A percentile compares a stretch with the other conserved stretches of the same genome.
phyloP scores from a whole-genome alignment of 2,113 vertebrate species.

The Catagonus wagneri region DNA sequence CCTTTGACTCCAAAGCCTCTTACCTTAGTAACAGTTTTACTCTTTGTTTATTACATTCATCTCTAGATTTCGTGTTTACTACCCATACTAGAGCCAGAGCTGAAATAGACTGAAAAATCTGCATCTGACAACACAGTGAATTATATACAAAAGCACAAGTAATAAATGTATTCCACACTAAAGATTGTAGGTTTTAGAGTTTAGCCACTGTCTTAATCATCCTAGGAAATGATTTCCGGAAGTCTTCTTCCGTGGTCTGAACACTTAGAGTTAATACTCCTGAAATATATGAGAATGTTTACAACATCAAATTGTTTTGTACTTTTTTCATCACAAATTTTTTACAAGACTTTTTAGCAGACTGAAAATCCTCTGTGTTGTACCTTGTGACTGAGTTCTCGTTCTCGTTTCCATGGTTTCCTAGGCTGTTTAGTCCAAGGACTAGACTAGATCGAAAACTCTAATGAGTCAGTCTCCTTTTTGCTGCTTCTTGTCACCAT shows the following conservation, averaged over 20 bases:
- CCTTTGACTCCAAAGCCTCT: background rate
- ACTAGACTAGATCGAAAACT: background rate
- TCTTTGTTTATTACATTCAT: background rate
- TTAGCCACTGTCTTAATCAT: background rate
- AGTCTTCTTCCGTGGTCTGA: background rate
- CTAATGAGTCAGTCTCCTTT: background rate
- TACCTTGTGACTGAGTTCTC: background rate
- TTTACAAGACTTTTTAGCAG: constrained; percentile 5
- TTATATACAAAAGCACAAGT: background rate
- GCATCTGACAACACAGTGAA: background rate
- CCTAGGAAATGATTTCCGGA: background rate
- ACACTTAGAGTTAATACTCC: constrained; percentile 27
- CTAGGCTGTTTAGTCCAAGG: background rate
- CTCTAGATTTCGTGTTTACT: background rate
- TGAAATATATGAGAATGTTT: background rate
- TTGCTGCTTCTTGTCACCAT: background rate
- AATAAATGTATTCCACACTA: background rate
- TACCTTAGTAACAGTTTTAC: background rate
- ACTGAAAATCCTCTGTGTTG: background rate
- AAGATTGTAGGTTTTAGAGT: background rate
- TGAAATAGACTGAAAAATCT: background rate
- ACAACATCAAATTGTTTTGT: background rate
- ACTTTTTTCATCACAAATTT: background rate
- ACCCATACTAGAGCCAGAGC: background rate
- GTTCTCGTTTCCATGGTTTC: constrained; percentile 44